phyloP scores from a whole-genome alignment of 2,113 vertebrate genomes.

The Rostratula benghalensis region DNA sequence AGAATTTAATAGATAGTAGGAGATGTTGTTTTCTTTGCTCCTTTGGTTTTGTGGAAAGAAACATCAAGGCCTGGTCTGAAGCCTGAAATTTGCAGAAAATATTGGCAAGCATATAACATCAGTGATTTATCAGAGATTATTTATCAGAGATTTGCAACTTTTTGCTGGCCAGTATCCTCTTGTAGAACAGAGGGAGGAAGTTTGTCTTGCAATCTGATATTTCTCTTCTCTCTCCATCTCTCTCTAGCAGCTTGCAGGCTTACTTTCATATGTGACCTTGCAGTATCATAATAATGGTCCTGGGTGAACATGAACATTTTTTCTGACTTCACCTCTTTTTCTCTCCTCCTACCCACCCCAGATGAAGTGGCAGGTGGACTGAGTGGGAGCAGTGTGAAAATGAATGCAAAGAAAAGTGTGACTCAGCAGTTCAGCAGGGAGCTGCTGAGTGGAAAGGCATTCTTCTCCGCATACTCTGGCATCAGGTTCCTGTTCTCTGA shows the following conservation, averaged over 20 bases:
- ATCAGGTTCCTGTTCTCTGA: background rate
- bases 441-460: conserved; percentile 28
- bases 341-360: conserved; percentile 57
- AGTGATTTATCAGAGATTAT: background rate
- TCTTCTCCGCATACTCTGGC: background rate
- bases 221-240: background rate
- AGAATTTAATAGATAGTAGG: background rate
- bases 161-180: background rate
- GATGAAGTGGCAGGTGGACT: conserved; percentile 69
- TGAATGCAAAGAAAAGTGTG: conserved; percentile 54
- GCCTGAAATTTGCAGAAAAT: background rate
- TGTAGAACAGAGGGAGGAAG: background rate
- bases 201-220: background rate
- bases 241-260: background rate
- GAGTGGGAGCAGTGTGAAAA: conserved; percentile 70
- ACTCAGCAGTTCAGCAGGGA: conserved; percentile 64
- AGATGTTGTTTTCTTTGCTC: background rate
- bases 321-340: conserved; percentile 46
- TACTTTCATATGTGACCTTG: background rate
- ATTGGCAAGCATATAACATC: background rate
- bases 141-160: background rate
- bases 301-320: conserved; percentile 30
- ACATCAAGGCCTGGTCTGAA: background rate
- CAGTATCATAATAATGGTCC: background rate
- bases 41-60: background rate